Percentiles rank a stretch among this genome's conserved stretches.
phyloP scores from a whole-genome alignment of 2,113 vertebrate species.

The Notarius quadriscutis region DNA sequence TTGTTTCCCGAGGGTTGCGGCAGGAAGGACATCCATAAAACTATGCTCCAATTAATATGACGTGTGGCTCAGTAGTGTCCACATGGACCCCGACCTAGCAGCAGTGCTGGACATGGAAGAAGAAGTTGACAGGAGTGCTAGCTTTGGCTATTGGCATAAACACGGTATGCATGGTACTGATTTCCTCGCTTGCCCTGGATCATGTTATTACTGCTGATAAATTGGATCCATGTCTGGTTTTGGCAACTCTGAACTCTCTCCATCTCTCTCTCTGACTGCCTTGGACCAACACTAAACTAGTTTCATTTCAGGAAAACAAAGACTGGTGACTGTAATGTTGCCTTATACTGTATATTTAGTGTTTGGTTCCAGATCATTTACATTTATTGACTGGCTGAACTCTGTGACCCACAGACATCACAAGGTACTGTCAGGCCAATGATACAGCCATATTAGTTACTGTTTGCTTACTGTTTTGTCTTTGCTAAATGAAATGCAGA shows the following conservation, averaged over 20 bases:
- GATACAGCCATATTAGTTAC: neutral
- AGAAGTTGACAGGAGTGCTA: conserved; percentile 12
- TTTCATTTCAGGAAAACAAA: neutral
- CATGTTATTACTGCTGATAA: neutral
- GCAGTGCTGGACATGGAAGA: no score
- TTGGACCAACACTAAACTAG: neutral
- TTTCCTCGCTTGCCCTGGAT: neutral
- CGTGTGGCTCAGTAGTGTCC: no score
- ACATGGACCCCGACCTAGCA: no score
- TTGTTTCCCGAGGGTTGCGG: no score
- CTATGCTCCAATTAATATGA: no score
- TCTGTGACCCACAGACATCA: neutral
- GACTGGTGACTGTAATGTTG: neutral
- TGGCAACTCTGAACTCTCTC: conserved; percentile 2
- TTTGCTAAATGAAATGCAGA: neutral
- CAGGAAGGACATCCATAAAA: no score
- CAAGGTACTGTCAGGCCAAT: neutral
- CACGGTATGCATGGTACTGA: conserved; percentile 5
- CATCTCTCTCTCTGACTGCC: neutral
- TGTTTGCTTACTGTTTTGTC: no score
- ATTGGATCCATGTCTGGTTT: conserved; percentile 23
- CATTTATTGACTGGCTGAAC: neutral
- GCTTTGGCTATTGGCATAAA: conserved; percentile 25
- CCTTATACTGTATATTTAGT: conserved; percentile 14
- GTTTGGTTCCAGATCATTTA: conserved; percentile 8